Evolutionary conservation across 2,888 invertebrate genomes (phyloP).

Genomic region (Andrena camellia): DNA sequence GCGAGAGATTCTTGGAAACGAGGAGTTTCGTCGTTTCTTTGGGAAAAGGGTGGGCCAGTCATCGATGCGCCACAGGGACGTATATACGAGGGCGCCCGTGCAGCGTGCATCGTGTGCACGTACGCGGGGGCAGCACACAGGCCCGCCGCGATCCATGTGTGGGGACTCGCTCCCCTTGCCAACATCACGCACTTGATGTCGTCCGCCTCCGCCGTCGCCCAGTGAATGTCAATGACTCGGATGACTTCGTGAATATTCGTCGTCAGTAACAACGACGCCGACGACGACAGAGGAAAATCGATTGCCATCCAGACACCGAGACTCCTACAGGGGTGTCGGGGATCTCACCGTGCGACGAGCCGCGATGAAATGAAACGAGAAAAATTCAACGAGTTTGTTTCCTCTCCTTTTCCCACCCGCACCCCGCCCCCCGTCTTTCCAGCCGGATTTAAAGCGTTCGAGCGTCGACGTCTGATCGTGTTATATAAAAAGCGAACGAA

Average conservation of each 20-base stretch:
- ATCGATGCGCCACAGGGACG: conserved; percentile 75
- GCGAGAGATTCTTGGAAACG: conserved; percentile 48
- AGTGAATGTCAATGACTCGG: conserved; percentile 84
- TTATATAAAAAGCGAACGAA: conserved; percentile 21
- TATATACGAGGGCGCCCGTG: conserved; percentile 15
- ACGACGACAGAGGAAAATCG: conserved; percentile 78
- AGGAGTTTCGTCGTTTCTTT: conserved; percentile 64
- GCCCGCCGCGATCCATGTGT: conserved; percentile 37
- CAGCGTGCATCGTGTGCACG: conserved; percentile 39
- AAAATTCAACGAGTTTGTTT: conserved; percentile 63
- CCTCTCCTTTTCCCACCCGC: conserved; percentile 7
- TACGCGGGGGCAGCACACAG: conserved; percentile 8
- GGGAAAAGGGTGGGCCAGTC: conserved; percentile 65
- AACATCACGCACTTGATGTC: conserved; percentile 79
- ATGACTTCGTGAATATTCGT: conserved; percentile 81
- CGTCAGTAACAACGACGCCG: conserved; percentile 75
- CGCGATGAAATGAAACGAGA: conserved; percentile 53
- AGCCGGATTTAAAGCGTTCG: conserved; percentile 47
- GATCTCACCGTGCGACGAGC: conserved; percentile 60
- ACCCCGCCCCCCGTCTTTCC: not conserved
- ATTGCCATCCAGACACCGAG: conserved; percentile 74
- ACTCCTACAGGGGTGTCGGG: conserved; percentile 69
- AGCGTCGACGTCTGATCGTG: conserved; percentile 44
- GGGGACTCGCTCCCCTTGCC: conserved; percentile 64
- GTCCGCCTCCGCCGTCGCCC: conserved; percentile 76